A percentile compares a stretch with the other conserved stretches of the same genome.
These are phyloP conservation scores for Muscina levida DNA, from an alignment of 2,888 invertebrate species.

Conservation along the genomic window DNA sequence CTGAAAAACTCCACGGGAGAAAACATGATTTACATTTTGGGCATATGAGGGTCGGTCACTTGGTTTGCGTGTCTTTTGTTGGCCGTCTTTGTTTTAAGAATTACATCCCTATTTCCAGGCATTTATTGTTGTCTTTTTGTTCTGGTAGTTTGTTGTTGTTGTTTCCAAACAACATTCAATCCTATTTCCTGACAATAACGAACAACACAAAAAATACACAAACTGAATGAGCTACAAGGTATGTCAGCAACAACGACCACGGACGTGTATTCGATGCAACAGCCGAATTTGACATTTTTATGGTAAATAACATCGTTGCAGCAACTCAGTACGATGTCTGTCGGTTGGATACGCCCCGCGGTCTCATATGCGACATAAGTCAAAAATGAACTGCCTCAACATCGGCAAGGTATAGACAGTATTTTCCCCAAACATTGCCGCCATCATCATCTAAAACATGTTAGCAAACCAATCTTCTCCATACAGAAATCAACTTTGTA, in stretches of 20 bases:
- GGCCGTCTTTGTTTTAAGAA: conserved; percentile 3
- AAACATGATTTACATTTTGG: conserved; percentile 4
- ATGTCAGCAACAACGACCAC: background rate
- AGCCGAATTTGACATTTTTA: conserved; percentile 58
- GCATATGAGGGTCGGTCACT: background rate
- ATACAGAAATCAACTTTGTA: conserved; percentile 15
- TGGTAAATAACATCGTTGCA: conserved; percentile 51
- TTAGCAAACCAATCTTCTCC: conserved; percentile 6
- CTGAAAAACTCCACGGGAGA: conserved; percentile 13
- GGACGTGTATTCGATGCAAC: background rate
- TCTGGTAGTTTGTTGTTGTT: conserved; percentile 10
- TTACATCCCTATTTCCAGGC: conserved; percentile 1
- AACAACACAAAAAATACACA: conserved; percentile 1
- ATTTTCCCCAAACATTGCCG: background rate
- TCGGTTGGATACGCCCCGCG: conserved; percentile 47
- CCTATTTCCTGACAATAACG: conserved; percentile 52
- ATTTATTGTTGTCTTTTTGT: background rate
- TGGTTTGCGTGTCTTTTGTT: conserved; percentile 14
- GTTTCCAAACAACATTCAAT: conserved; percentile 21
- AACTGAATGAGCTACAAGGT: background rate
- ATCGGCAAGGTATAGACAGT: background rate
- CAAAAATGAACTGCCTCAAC: background rate
- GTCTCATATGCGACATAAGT: conserved; percentile 10
- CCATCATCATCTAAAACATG: background rate
- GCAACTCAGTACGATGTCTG: background rate